Base-by-base conservation (phyloP, 92 coral and sea anemone genomes). In the Diadumene lineata region DNA sequence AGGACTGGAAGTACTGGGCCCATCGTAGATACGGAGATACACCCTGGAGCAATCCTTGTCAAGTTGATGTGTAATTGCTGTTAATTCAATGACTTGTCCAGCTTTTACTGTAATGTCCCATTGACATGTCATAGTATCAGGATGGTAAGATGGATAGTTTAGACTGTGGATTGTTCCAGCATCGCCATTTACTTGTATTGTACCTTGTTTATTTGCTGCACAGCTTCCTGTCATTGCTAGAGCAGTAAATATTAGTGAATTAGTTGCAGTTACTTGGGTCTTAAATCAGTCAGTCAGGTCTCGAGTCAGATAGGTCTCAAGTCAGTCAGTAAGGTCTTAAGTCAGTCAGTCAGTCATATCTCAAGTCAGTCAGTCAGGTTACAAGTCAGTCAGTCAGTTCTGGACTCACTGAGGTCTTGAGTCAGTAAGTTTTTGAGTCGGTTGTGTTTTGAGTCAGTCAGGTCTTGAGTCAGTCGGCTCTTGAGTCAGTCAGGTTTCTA, bases 61-160 rank as follows among this genome's bases (percentile, higher is more conserved):
- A 11, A 11, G 19, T 15, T 60, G 43, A n/a, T 25, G 0, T 0
- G 48, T 15, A 55, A 13, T 19, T 38, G 82, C 46, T 0, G 31
- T 64, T 0, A 86, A 75, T 34, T 76, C 76, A 6, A 86, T 53
- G 1, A 81, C 62, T 50, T 74, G 72, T 60, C 84, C 87, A 18
- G 57, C 58, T 32, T 75, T 56, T 9, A 75, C 90, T 13, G 83
- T 76, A 34, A 86, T 81, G 17, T 86, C 76, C 90, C 90, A 86
- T 3, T 56, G 56, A 43, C 90, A 86, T 0, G 38, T 58, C 81
- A 84, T 76, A 56, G 46, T 33, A 48, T 65, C 53, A 0, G 81
- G 87, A 53, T 64, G 34, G 1, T 0, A 0, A 1, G 13, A 10
- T 7, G 87, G 90, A 51, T 69, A 77, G 2, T 67, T 76, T 0